Evolutionary conservation across 1,140 invertebrate species (phyloP), one percentile per base, ranked within the genome.

Genomic region (Caenorhabditis remanei): DNA sequence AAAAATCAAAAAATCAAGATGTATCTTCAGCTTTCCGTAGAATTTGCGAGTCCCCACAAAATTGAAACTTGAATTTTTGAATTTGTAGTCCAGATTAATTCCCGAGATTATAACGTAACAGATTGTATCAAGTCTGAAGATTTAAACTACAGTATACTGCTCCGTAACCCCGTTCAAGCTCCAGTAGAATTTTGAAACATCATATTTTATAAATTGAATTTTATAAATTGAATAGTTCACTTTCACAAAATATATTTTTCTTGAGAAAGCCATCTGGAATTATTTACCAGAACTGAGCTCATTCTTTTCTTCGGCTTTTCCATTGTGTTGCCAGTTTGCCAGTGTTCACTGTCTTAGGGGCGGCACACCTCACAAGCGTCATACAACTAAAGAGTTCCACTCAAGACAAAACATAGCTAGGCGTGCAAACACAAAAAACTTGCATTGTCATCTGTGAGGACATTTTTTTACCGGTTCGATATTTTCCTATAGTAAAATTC

Each of bases 301-400:
- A 71, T 71, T 46, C 13, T 46, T 71, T 13, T 46, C 46, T 24
- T 71, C 7, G n/a, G n/a, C n/a, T n/a, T n/a, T n/a, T n/a, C n/a
- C n/a, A n/a, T n/a, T n/a, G n/a, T n/a, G n/a, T n/a, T n/a, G n/a
- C n/a, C n/a, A n/a, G n/a, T n/a, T n/a, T n/a, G n/a, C n/a, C n/a
- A n/a, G 71, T 19, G 71, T 79, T 79, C 46, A 53, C 71, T 79
- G 71, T 43, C 40, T 5, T 46, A 16, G 19, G 41, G 16, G 40
- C 40, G 40, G 40, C 1, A 43, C 14, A 43, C 65, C 53, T 8
- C 46, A n/a, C 7, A 19, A 24, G 71, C 46, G 71, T 79, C 71
- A 79, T 53, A 50, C 53, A 79, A 79, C 71, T 79, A 79, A 46
- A 14, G 46, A 79, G 53, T 79, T 79, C 71, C 71, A 79, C 71